These are phyloP conservation scores for Tetragonula carbonaria DNA, from an alignment of 2,888 invertebrate genomes.

Conservation along the genomic window DNA sequence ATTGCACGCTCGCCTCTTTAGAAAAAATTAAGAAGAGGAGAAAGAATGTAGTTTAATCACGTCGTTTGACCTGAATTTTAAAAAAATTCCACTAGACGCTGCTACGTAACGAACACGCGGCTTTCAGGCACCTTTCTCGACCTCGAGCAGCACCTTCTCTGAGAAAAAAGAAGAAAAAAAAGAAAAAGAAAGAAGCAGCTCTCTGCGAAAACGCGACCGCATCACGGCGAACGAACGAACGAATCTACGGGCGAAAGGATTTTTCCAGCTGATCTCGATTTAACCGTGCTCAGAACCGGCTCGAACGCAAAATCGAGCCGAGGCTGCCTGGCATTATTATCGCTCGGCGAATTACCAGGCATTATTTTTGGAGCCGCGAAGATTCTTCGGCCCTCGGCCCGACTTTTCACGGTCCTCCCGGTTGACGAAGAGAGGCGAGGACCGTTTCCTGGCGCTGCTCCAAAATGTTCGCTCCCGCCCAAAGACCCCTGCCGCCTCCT, in stretches of 20 bases:
- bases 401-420: conserved; percentile 59
- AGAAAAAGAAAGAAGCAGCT: neutral
- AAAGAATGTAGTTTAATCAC: neutral
- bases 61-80: neutral
- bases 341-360: conserved; percentile 41
- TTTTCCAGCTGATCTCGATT: conserved; percentile 13
- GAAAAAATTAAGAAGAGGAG: neutral
- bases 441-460: conserved; percentile 53
- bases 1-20: neutral
- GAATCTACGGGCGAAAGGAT: neutral
- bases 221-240: neutral
- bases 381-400: conserved; percentile 38
- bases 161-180: neutral
- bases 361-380: conserved; percentile 66
- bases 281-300: conserved; percentile 15
- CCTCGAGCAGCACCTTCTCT: neutral
- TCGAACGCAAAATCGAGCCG: conserved; percentile 14
- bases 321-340: conserved; percentile 28
- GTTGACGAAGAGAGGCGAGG: conserved; percentile 23
- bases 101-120: neutral
- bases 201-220: neutral
- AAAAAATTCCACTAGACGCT: neutral
- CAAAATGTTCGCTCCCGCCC: conserved; percentile 57
- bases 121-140: neutral
- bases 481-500: conserved; percentile 18